Conservation (phyloP, 1,140 invertebrate genomes). For the Thereuonema tuberculata region DNA sequence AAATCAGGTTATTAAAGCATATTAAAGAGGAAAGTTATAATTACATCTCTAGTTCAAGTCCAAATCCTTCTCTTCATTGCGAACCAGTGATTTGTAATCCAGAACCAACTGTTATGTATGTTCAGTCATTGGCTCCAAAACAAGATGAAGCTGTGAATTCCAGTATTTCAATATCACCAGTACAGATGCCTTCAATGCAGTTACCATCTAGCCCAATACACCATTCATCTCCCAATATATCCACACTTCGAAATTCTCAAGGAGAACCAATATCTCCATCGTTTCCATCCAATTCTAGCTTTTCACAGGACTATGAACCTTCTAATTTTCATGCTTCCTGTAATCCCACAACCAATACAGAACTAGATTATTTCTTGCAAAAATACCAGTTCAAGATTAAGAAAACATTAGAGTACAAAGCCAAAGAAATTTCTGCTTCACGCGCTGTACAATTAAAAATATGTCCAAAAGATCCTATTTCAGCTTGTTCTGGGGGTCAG, state of each 20-base stretch:
- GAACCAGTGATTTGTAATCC: neutral
- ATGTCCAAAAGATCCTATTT: neutral
- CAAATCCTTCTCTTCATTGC: neutral
- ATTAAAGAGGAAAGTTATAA: neutral
- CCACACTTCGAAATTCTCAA: neutral
- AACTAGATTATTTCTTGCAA: neutral
- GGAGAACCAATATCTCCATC: neutral
- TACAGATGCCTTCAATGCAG: neutral
- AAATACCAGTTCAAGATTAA: neutral
- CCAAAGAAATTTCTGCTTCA: neutral
- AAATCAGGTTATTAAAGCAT: neutral
- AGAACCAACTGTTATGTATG: neutral
- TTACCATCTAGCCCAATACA: neutral
- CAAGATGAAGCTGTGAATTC: neutral
- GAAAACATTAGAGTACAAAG: neutral
- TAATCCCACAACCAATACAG: too few species aligned
- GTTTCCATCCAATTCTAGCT: neutral
- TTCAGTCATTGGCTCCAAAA: too few species aligned
- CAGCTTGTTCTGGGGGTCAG: neutral
- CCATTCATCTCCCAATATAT: neutral
- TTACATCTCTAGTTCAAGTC: neutral
- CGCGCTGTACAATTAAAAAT: neutral
- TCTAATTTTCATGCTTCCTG: too few species aligned
- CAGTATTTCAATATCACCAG: neutral
- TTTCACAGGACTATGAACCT: neutral